phyloP scores from a whole-genome alignment of 1,140 invertebrate species.

The Brachionus paranguensis region DNA sequence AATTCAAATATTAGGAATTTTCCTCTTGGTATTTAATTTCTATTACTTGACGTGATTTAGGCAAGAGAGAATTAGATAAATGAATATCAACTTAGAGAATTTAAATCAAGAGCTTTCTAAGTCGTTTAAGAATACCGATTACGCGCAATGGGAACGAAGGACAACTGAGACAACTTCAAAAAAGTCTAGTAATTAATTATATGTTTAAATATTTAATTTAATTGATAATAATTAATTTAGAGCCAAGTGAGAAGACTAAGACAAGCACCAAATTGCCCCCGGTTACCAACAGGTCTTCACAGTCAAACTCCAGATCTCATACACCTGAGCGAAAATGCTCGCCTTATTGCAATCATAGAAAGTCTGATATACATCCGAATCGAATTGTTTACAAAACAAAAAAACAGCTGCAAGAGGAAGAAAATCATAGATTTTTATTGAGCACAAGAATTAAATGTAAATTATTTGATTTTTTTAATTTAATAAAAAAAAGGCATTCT shows the following conservation, averaged over 20 bases:
- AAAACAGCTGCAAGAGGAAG: conserved; percentile 37
- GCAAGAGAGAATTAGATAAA: not conserved
- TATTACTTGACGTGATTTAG: not conserved
- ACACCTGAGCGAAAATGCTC: conserved; percentile 25
- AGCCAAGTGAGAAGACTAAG: not conserved
- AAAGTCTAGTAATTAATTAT: not conserved
- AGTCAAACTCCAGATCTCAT: conserved; percentile 10
- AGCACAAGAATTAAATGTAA: conserved; percentile 8
- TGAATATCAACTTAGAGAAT: conserved; percentile 12
- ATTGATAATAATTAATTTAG: not conserved
- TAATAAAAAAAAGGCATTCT: too few relatives aligned
- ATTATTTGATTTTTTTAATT: not conserved
- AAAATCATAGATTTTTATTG: not conserved
- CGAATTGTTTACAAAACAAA: conserved; percentile 31
- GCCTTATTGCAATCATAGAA: conserved; percentile 22
- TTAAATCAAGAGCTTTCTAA: conserved; percentile 14
- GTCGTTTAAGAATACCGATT: conserved; percentile 37
- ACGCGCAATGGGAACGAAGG: conserved; percentile 31
- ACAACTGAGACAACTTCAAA: not conserved
- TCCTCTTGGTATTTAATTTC: not conserved
- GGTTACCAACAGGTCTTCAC: not conserved
- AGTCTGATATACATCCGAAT: not conserved
- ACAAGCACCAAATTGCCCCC: not conserved
- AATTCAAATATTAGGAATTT: not conserved
- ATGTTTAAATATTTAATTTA: not conserved